phyloP scores from a whole-genome alignment of 2,113 vertebrate species.

The Charadrius vociferus region DNA sequence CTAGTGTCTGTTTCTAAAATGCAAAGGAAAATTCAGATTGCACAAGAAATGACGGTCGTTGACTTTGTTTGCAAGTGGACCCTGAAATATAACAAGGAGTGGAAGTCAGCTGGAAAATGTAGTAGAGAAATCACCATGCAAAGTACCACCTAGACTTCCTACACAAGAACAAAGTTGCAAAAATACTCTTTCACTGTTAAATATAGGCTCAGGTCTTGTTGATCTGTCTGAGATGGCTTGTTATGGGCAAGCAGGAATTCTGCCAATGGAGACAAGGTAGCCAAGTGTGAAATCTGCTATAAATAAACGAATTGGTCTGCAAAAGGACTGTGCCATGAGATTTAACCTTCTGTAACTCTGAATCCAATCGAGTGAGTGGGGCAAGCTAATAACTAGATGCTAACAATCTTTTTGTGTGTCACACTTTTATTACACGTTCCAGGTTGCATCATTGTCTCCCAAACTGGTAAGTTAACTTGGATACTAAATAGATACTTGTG shows the following conservation, averaged over 20 bases:
- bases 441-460: background rate
- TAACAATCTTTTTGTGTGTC: background rate
- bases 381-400: background rate
- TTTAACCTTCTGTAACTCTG: background rate
- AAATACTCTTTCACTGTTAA: background rate
- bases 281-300: background rate
- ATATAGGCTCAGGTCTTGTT: background rate
- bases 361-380: background rate
- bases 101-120: background rate
- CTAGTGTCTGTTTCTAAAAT: background rate
- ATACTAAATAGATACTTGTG: background rate
- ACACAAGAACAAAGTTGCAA: background rate
- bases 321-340: background rate
- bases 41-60: background rate
- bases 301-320: background rate
- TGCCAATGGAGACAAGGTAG: background rate
- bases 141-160: background rate
- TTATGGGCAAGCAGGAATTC: background rate
- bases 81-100: background rate
- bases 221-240: background rate
- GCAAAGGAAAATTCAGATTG: background rate
- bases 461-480: background rate
- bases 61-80: background rate
- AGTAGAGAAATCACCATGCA: background rate
- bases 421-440: background rate